phyloP scores from a whole-genome alignment of 1,140 invertebrate genomes.

The Platyura marginata region DNA sequence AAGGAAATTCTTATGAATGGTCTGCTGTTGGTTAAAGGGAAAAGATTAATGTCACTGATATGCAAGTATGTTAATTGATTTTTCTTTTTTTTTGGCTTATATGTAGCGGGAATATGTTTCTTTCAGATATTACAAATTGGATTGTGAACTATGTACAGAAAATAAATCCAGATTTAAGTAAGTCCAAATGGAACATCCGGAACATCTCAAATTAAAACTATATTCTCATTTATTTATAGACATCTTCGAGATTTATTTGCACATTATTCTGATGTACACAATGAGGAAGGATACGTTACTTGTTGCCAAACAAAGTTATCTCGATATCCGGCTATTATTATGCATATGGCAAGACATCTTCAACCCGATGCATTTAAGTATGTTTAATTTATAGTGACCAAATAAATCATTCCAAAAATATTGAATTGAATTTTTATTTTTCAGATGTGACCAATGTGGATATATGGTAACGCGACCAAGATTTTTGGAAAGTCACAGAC shows the following conservation, averaged over 20 bases:
- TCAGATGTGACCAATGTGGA: neutral
- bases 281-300: neutral
- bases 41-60: neutral
- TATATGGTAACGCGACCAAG: conserved; percentile 2
- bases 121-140: conserved; percentile 1
- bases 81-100: too few relatives aligned
- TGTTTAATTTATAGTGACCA: neutral
- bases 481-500: conserved; percentile 1
- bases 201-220: too few relatives aligned
- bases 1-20: conserved; percentile 1
- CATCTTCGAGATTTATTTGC: neutral
- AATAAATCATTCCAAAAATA: neutral
- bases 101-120: too few relatives aligned
- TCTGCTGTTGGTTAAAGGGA: neutral
- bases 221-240: too few relatives aligned
- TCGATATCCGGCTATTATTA: neutral
- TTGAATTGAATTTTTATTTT: neutral
- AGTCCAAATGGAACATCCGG: too few relatives aligned
- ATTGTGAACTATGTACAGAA: neutral
- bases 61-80: neutral
- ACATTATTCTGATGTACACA: neutral
- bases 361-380: conserved; percentile 3
- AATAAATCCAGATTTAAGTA: neutral
- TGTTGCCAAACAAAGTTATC: neutral
- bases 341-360: conserved; percentile 1